Conservation (phyloP, 2,113 vertebrate species). For the Tragelaphus buxtoni region DNA sequence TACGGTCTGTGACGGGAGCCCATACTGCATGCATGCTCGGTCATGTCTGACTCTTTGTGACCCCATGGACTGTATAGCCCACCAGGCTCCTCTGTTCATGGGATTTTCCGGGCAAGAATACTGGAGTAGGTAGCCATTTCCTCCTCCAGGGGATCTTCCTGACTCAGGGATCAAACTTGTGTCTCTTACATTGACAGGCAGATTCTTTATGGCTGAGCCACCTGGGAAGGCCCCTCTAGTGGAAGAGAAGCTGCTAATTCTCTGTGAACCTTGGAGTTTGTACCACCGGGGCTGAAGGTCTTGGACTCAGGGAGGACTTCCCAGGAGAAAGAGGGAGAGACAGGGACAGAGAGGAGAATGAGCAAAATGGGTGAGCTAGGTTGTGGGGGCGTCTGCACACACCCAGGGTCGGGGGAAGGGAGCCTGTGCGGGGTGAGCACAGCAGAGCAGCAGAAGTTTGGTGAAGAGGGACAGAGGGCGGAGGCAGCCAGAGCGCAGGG, state of each 20-base stretch:
- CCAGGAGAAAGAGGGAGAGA: neutral
- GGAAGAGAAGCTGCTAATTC: neutral
- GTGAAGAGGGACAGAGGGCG: neutral
- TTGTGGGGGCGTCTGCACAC: rapidly evolving
- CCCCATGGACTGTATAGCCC: neutral
- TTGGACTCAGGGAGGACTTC: neutral
- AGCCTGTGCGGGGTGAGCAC: rapidly evolving
- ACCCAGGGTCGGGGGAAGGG: rapidly evolving
- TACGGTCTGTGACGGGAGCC: neutral
- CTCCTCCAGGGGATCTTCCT: neutral
- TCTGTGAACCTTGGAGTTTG: neutral
- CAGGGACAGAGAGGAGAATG: neutral
- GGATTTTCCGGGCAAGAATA: neutral
- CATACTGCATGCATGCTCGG: rapidly evolving
- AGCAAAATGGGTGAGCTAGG: neutral
- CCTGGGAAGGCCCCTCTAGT: neutral
- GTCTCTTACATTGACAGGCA: neutral
- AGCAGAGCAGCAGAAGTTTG: neutral
- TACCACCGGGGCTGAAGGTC: rapidly evolving
- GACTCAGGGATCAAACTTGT: neutral
- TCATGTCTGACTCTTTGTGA: neutral
- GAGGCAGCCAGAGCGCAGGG: neutral
- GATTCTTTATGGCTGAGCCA: neutral
- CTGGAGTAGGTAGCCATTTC: neutral
- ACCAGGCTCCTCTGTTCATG: neutral